Evolutionary conservation across 2,797 vertebrate species (phyloP).

Genomic region (Oophaga sylvatica): DNA sequence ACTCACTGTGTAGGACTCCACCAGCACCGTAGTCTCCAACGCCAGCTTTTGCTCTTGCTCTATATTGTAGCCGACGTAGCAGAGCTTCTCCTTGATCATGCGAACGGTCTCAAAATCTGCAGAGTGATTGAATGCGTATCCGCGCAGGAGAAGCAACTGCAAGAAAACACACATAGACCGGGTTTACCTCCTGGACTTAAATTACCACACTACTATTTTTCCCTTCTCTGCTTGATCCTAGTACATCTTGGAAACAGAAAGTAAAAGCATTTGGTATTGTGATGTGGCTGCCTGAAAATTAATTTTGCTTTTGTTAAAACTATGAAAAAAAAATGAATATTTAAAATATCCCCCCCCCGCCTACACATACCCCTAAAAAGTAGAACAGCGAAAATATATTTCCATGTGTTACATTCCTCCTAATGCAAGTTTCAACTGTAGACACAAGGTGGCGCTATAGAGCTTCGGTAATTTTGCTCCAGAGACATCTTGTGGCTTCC

Average conservation of each 20-base stretch:
- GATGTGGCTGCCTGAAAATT: no score
- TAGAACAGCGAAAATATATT: no score
- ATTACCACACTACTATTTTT: no score
- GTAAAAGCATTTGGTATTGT: neutral
- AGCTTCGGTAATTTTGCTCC: neutral
- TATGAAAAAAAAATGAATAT: no score
- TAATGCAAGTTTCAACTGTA: neutral
- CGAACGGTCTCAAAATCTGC: constrained; percentile 91
- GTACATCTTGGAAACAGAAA: neutral
- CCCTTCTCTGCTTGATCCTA: no score
- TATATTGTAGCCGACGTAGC: constrained; percentile 90
- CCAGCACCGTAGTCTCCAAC: constrained; percentile 87
- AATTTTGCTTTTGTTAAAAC: no score
- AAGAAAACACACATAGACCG: neutral
- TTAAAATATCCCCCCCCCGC: no score
- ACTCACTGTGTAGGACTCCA: constrained; percentile 88
- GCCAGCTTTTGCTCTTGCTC: constrained; percentile 90
- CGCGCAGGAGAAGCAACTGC: constrained; percentile 83
- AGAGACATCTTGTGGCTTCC: neutral
- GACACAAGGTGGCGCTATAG: constrained; percentile 19
- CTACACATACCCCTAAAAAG: no score
- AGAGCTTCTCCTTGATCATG: constrained; percentile 92
- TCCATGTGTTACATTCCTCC: no score
- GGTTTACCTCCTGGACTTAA: neutral
- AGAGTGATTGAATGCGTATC: constrained; percentile 91